Percentiles rank a stretch among this genome's conserved stretches.
These are phyloP conservation scores for Apantesis nais DNA, from an alignment of 2,888 invertebrate species.

Conservation along the genomic window DNA sequence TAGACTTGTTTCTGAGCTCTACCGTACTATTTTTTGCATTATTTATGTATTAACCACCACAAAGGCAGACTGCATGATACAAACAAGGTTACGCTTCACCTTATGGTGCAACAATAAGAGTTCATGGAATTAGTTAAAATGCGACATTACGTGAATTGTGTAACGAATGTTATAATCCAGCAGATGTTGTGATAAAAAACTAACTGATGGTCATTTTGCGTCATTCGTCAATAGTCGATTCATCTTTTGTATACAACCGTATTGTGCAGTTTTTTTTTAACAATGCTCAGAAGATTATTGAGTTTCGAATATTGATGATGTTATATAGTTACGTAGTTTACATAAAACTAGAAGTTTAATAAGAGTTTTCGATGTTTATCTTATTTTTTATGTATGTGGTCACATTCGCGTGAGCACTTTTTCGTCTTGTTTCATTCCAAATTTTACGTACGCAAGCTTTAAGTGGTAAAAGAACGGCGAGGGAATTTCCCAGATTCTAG, in stretches of 20 bases:
- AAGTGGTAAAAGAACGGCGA: neutral
- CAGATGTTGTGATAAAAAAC: slow-evolving; percentile 55
- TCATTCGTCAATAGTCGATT: slow-evolving; percentile 21
- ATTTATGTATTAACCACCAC: slow-evolving; percentile 5
- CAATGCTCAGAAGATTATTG: neutral
- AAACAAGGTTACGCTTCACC: slow-evolving; percentile 42
- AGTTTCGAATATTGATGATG: neutral
- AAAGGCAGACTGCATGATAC: slow-evolving; percentile 51
- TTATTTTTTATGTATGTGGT: neutral
- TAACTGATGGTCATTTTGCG: slow-evolving; percentile 34
- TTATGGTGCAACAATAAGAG: slow-evolving; percentile 30
- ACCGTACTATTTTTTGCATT: neutral
- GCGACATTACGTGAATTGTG: slow-evolving; percentile 45
- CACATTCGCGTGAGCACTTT: neutral
- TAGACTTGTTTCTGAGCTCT: neutral
- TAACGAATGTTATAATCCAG: slow-evolving; percentile 51
- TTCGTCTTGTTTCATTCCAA: neutral
- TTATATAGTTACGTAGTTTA: neutral
- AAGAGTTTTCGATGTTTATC: neutral
- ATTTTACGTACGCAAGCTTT: neutral
- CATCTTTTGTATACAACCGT: slow-evolving; percentile 29
- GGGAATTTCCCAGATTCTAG: neutral
- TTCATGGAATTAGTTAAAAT: slow-evolving; percentile 47
- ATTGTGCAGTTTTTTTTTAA: slow-evolving; percentile 4
- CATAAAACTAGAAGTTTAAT: neutral